Evolutionary conservation across 2,888 invertebrate species (phyloP).

Genomic region (Junonia oenone): DNA sequence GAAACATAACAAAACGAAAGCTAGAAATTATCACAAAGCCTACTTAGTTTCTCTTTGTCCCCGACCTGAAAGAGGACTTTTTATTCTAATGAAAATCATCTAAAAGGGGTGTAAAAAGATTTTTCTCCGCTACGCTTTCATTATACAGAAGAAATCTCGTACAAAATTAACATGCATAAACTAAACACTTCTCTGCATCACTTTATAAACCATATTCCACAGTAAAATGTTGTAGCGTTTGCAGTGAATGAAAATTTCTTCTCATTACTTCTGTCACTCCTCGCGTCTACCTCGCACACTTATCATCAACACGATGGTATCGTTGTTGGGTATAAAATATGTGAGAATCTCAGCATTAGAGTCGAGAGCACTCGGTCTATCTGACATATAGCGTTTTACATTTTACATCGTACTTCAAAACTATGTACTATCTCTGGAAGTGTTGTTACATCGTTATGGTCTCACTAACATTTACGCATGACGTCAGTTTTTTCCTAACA

Average conservation of each 20-base stretch:
- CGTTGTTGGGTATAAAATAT: slow-evolving; percentile 34
- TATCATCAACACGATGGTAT: slow-evolving; percentile 34
- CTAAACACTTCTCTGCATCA: slow-evolving; percentile 27
- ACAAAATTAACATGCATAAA: slow-evolving; percentile 23
- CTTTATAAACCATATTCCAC: slow-evolving; percentile 23
- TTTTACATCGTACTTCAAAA: slow-evolving; percentile 4
- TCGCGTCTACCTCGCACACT: slow-evolving; percentile 31
- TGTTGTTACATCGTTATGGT: neutral
- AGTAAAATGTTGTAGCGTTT: slow-evolving; percentile 27
- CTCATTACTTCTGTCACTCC: slow-evolving; percentile 33
- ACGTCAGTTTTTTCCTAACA: too few relatives aligned
- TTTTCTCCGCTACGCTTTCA: slow-evolving; percentile 15
- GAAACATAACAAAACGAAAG: slow-evolving; percentile 14
- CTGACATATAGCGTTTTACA: slow-evolving; percentile 15
- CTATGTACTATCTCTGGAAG: neutral
- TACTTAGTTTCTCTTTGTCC: slow-evolving; percentile 18
- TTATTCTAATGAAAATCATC: slow-evolving; percentile 20
- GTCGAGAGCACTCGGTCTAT: slow-evolving; percentile 20
- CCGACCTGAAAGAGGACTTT: slow-evolving; percentile 21
- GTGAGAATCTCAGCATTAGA: slow-evolving; percentile 29
- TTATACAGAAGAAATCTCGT: slow-evolving; percentile 16
- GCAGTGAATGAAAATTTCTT: slow-evolving; percentile 32
- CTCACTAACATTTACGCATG: too few relatives aligned
- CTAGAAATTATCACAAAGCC: slow-evolving; percentile 21
- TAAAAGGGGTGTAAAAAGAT: slow-evolving; percentile 13